These are phyloP conservation scores for Xiphorhynchus erythropygius DNA, from an alignment of 2,797 vertebrate species.

Conservation along the genomic window DNA sequence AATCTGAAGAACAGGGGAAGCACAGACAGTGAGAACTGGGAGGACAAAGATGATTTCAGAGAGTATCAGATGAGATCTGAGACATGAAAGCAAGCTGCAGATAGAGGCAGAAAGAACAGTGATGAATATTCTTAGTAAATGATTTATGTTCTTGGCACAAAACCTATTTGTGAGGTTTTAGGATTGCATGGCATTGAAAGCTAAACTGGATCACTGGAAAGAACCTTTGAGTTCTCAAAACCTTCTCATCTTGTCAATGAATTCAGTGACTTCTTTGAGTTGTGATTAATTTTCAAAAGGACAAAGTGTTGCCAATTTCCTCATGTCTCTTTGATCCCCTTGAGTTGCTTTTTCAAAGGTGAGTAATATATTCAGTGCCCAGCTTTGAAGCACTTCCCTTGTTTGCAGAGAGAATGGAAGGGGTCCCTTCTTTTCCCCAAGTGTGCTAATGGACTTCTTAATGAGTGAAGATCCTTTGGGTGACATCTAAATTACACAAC, in stretches of 20 bases:
- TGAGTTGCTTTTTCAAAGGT: neutral
- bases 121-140: neutral
- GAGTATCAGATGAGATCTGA: neutral
- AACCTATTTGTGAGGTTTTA: neutral
- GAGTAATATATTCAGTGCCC: neutral
- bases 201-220: neutral
- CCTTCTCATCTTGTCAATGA: neutral
- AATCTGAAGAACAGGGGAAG: neutral
- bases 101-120: neutral
- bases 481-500: neutral
- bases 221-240: neutral
- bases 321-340: neutral
- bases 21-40: neutral
- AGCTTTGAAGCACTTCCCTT: neutral
- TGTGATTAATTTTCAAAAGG: conserved; percentile 10
- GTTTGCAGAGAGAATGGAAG: neutral
- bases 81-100: neutral
- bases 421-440: neutral
- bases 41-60: neutral
- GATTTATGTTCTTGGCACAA: neutral
- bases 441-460: conserved; percentile 12
- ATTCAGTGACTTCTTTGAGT: neutral
- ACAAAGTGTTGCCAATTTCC: neutral
- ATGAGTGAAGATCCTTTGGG: neutral
- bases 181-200: neutral